These are phyloP conservation scores for Boleophthalmus pectinirostris DNA, from an alignment of 2,113 vertebrate genomes.

Conservation along the genomic window DNA sequence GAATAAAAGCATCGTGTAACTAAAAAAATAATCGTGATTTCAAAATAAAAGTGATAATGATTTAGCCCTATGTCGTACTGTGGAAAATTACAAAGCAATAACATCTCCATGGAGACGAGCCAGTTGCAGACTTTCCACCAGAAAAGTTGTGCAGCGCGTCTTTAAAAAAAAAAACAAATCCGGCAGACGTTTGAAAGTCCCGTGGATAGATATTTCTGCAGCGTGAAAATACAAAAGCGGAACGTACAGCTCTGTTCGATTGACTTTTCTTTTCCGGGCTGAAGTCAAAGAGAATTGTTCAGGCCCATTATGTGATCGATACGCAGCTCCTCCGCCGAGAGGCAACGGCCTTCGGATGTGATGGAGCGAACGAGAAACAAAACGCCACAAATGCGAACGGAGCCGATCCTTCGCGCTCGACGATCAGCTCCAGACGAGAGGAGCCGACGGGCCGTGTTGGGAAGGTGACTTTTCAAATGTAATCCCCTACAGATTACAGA, in stretches of 20 bases:
- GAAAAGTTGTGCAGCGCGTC: no score
- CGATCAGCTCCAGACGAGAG: neutral
- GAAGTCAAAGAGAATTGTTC: conserved; percentile 54
- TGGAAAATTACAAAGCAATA: no score
- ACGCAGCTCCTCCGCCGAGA: conserved; percentile 46
- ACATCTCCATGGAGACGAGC: no score
- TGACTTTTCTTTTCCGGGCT: conserved; percentile 45
- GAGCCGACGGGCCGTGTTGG: no score
- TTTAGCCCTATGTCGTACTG: no score
- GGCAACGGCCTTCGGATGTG: conserved; percentile 51
- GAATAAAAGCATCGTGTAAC: no score
- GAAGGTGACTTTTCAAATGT: no score
- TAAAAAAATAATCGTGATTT: no score
- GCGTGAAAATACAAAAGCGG: conserved; percentile 38
- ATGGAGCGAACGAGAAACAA: conserved; percentile 25
- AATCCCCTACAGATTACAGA: no score
- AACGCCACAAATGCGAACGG: conserved; percentile 55
- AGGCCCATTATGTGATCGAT: conserved; percentile 69
- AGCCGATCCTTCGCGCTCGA: conserved; percentile 31
- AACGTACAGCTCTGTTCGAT: conserved; percentile 56
- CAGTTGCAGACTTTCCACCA: no score
- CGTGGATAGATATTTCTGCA: neutral
- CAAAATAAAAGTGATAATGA: no score
- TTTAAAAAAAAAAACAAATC: neutral
- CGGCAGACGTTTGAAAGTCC: neutral